phyloP scores from a whole-genome alignment of 2,888 invertebrate genomes.

The Spilosoma lubricipeda region DNA sequence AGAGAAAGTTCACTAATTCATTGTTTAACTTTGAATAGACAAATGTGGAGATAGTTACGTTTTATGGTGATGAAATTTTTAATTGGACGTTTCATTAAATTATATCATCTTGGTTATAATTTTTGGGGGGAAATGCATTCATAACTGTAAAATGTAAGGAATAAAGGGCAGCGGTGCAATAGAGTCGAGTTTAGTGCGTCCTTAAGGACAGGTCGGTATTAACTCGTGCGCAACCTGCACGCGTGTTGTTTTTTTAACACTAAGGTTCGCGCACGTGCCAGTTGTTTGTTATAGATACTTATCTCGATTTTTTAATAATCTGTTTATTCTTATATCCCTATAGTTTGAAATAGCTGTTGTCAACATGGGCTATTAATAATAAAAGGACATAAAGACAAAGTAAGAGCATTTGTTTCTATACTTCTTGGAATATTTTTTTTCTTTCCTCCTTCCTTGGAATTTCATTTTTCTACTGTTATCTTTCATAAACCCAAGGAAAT shows the following conservation, averaged over 20 bases:
- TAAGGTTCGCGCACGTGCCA: constrained; percentile 20
- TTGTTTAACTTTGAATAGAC: constrained; percentile 51
- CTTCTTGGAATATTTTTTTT: too few relatives aligned
- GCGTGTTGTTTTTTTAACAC: constrained; percentile 26
- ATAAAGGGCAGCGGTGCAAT: constrained; percentile 15
- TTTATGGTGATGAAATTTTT: constrained; percentile 36
- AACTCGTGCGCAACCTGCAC: constrained; percentile 49
- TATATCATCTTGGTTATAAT: constrained; percentile 19
- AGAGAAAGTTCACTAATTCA: constrained; percentile 54
- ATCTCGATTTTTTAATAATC: constrained; percentile 15
- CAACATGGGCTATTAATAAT: background rate
- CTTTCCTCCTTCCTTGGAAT: too few relatives aligned
- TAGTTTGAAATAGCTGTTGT: background rate
- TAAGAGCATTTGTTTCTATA: too few relatives aligned
- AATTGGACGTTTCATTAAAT: constrained; percentile 34
- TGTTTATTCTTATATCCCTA: background rate
- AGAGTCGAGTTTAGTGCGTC: constrained; percentile 34
- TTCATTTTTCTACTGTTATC: too few relatives aligned
- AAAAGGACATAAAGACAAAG: background rate
- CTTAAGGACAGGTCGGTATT: constrained; percentile 40
- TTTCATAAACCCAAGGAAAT: too few relatives aligned
- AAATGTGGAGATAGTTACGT: constrained; percentile 39
- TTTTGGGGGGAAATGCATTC: constrained; percentile 29
- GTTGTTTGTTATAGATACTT: constrained; percentile 32
- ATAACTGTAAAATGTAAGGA: constrained; percentile 29